These are phyloP conservation scores for Thomomys bottae DNA, from an alignment of 2,113 vertebrate species.

Conservation along the genomic window DNA sequence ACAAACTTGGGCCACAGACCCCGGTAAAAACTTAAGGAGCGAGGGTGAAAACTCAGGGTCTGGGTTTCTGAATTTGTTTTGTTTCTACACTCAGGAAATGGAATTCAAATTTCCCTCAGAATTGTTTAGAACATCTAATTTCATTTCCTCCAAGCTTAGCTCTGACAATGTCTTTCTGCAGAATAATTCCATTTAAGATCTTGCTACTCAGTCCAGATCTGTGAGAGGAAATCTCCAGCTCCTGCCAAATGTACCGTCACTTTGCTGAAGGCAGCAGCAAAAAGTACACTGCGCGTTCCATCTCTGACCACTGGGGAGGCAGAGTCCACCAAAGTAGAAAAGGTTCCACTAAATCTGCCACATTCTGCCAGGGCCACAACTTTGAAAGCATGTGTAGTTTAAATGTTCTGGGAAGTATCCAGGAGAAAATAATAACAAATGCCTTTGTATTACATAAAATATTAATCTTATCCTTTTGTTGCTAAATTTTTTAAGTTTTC, in stretches of 20 bases:
- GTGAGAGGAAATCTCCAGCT: slow-evolving; percentile 12
- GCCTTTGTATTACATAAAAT: background rate
- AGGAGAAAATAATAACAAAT: slow-evolving; percentile 18
- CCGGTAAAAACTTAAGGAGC: slow-evolving; percentile 3
- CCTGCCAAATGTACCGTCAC: slow-evolving; percentile 5
- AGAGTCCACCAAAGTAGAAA: slow-evolving; percentile 7
- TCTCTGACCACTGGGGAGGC: background rate
- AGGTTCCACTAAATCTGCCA: background rate
- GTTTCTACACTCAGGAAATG: slow-evolving; percentile 24
- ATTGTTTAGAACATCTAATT: slow-evolving; percentile 53
- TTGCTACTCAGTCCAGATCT: slow-evolving; percentile 5
- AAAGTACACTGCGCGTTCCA: background rate
- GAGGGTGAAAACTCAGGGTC: background rate
- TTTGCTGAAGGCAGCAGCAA: slow-evolving; percentile 5
- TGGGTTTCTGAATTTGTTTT: background rate
- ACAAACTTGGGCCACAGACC: background rate
- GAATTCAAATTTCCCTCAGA: slow-evolving; percentile 29
- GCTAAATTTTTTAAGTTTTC: slow-evolving; percentile 39
- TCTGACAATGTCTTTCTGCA: slow-evolving; percentile 21
- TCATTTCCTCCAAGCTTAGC: slow-evolving; percentile 63
- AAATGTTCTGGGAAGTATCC: background rate
- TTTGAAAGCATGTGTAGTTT: slow-evolving; percentile 7
- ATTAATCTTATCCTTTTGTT: background rate
- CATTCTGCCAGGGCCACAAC: background rate
- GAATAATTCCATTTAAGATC: slow-evolving; percentile 17